These are phyloP conservation scores for Phyllotreta striolata DNA, from an alignment of 2,888 invertebrate species.

Conservation along the genomic window DNA sequence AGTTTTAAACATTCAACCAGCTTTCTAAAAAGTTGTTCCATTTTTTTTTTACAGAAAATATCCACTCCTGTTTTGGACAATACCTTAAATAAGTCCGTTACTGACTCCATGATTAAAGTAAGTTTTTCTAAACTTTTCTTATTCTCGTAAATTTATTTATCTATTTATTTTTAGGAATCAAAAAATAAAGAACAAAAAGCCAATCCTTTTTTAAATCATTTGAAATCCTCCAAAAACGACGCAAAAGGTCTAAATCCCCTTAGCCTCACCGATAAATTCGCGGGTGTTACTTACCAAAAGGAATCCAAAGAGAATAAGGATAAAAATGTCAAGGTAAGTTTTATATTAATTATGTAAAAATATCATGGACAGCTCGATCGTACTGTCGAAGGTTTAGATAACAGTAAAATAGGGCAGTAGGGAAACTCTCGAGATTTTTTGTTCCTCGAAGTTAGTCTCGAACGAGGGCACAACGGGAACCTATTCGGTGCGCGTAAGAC, in stretches of 20 bases:
- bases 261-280: conserved; percentile 56
- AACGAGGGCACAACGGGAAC: no score
- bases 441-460: no score
- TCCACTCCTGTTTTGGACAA: no score
- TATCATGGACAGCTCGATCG: no score
- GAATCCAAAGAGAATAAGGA: conserved; percentile 42
- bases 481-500: no score
- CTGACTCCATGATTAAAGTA: no score
- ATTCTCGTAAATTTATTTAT: neutral
- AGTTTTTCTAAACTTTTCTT: conserved; percentile 5
- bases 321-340: conserved; percentile 49
- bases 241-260: conserved; percentile 51
- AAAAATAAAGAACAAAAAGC: conserved; percentile 43
- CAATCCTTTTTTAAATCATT: conserved; percentile 63
- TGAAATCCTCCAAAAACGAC: conserved; percentile 50
- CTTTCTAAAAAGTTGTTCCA: neutral
- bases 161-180: conserved; percentile 20
- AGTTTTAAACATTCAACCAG: no score
- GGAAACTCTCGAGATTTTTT: no score
- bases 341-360: neutral
- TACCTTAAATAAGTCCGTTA: no score
- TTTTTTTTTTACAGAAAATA: neutral
- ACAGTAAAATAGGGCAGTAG: no score
- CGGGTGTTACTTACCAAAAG: conserved; percentile 55
- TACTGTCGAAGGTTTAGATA: no score